Base-by-base conservation (phyloP, 2,888 invertebrate genomes). In the Campopleginae sp. region DNA sequence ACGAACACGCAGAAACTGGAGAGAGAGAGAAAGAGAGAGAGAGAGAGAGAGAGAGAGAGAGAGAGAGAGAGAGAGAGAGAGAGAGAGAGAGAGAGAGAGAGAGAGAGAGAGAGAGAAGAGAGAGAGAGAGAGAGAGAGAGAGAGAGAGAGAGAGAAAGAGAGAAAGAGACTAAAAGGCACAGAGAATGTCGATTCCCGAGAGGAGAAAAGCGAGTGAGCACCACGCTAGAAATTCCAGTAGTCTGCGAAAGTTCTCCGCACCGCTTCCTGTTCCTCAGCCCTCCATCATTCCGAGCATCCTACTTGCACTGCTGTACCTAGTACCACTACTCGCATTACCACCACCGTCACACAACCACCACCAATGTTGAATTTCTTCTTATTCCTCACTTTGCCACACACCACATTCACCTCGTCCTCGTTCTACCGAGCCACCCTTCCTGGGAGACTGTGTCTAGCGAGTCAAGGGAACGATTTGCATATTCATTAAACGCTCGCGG, bases 401-500 rank as follows among this genome's bases (percentile, higher is more conserved):
- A 76, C 75, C 79, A 68, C 79, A 78, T 80, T 85, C 76, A 76
- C 81, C 66, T 72, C 83, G 66, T 78, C 71, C 82, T 80, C 86
- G 71, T 76, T 70, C 81, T 82, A 80, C 76, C 79, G 78, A 72
- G 80, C 77, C 68, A 51, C 66, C 68, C 70, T 82, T 63, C 74
- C 79, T 80, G 85, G 86, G 88, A 87, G 87, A 88, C 89, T 89
- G 88, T 88, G 88, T 89, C 88, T 88, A 88, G 89, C 87, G 88
- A 91, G 90, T 87, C 87, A 86, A 85, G 85, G 84, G 80, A 87
- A 83, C 88, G 89, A 92, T 92, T 91, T 92, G 92, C 92, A 92
- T 92, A 92, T 92, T 92, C 92, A 92, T 92, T 91, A 91, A 92
- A 92, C 88, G 88, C 88, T 87, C 86, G 87, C 87, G 88, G 84